Base-by-base conservation (phyloP, 2,113 vertebrate species). In the Uria lomvia region DNA sequence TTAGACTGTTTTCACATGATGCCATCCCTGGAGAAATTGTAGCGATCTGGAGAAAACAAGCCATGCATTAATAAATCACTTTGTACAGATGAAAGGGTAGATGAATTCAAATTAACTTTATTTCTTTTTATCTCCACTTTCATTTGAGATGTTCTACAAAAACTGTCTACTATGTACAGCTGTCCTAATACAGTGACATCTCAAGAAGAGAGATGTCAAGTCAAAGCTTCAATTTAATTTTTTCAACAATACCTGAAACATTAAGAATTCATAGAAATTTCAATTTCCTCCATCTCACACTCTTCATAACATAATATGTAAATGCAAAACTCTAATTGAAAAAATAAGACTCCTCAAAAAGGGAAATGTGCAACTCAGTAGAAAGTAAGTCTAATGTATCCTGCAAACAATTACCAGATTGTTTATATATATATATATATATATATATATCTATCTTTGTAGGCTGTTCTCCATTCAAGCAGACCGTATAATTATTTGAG, bases 1-100 rank as follows among this genome's bases (percentile, higher is more conserved):
- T 99, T 94, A 99, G 97, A 91, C 99, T 99, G 97, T 99, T 99
- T 98, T 99, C 99, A 98, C 99, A 99, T 40, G 99, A 99, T 42
- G 99, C 98, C 98, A 99, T 99, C 71, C 99, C 99, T 76, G 99
- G 99, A 96, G 99, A 99, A 97, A 99, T 99, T 88, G 99, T 99
- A 36, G 99, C 99, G 50, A 99, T 99, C 99, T 99, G 96, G 43
- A 85, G 43, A 30, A 82, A 86, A 75, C 66, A 97, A 79, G 66
- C 14, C 53, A 95, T 30, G 71, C 32, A 29, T 94, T 95, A 96
- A 94, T 68, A 95, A 96, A 94, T 66, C 20, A 27, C 52, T 93
- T 88, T 83, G 24, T 50, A 83, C 55, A 42, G 47, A 77, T 36
- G 49, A 66, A 60, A 85, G 12, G 3, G 38, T 42, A 78, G 22